Evolutionary conservation across 2,113 vertebrate genomes (phyloP).

Genomic region (Aphyosemion australe): DNA sequence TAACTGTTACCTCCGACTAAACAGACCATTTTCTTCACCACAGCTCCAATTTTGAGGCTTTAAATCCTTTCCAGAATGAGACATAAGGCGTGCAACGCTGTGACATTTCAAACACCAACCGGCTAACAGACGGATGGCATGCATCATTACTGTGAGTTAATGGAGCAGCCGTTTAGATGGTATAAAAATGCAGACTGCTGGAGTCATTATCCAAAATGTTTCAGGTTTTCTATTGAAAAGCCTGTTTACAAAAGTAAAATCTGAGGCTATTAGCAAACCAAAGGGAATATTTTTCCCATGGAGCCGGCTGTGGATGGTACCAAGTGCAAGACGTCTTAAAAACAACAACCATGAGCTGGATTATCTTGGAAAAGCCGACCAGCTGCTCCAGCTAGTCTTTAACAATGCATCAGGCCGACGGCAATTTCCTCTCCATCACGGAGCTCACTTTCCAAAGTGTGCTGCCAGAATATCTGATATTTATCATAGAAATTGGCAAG

Average conservation of each 20-base stretch:
- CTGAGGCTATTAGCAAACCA: neutral
- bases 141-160: conserved; percentile 65
- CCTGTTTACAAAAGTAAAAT: neutral
- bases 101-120: conserved; percentile 57
- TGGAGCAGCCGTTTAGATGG: conserved; percentile 50
- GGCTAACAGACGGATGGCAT: conserved; percentile 52
- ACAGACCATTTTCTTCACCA: conserved; percentile 12
- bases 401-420: conserved; percentile 65
- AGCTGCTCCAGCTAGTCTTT: conserved; percentile 62
- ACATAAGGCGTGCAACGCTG: conserved; percentile 45
- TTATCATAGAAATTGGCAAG: conserved; percentile 73
- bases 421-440: conserved; percentile 62
- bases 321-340: conserved; percentile 30
- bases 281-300: neutral
- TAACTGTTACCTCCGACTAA: conserved; percentile 26
- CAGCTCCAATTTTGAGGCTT: conserved; percentile 18
- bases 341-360: conserved; percentile 38
- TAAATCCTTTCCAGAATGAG: conserved; percentile 32
- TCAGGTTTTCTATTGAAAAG: conserved; percentile 21
- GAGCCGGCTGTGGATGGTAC: conserved; percentile 10
- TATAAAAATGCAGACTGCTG: conserved; percentile 21
- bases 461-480: conserved; percentile 71
- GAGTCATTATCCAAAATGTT: conserved; percentile 35
- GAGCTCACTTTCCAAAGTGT: conserved; percentile 64
- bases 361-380: conserved; percentile 65